phyloP scores from a whole-genome alignment of 1,140 invertebrate species.

The Myzus persicae region DNA sequence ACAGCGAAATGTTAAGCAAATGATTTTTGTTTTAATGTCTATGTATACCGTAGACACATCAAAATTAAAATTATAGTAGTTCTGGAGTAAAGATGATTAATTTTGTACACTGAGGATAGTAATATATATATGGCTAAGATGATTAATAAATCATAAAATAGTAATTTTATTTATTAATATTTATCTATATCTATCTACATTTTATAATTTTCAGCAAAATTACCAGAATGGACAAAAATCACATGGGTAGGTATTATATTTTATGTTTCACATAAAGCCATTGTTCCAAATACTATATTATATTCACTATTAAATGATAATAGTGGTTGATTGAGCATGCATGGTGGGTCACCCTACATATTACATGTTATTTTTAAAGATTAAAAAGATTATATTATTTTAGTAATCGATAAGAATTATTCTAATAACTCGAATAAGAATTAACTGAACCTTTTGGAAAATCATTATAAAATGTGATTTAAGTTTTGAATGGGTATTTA shows the following conservation, averaged over 20 bases:
- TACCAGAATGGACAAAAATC: too few relatives aligned
- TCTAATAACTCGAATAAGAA: background rate
- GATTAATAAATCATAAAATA: too few relatives aligned
- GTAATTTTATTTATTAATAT: too few relatives aligned
- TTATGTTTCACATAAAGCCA: too few relatives aligned
- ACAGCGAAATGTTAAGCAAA: background rate
- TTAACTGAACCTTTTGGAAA: background rate
- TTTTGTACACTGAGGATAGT: background rate
- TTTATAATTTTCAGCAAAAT: too few relatives aligned
- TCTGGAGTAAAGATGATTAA: background rate
- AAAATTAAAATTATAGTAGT: background rate
- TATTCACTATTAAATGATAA: background rate
- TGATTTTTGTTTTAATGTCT: too few relatives aligned
- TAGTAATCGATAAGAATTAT: background rate
- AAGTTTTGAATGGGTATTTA: background rate
- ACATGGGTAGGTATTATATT: too few relatives aligned
- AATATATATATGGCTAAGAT: background rate
- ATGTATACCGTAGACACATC: too few relatives aligned
- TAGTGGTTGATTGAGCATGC: background rate
- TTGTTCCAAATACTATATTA: background rate
- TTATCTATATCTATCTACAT: too few relatives aligned
- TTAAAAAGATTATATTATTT: background rate
- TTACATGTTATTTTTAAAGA: background rate
- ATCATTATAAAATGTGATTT: background rate
- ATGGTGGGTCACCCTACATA: background rate